Percentiles rank a stretch among this genome's conserved stretches.
Evolutionary conservation across 2,113 vertebrate genomes (phyloP).

Genomic region (Tonatia bakeri): DNA sequence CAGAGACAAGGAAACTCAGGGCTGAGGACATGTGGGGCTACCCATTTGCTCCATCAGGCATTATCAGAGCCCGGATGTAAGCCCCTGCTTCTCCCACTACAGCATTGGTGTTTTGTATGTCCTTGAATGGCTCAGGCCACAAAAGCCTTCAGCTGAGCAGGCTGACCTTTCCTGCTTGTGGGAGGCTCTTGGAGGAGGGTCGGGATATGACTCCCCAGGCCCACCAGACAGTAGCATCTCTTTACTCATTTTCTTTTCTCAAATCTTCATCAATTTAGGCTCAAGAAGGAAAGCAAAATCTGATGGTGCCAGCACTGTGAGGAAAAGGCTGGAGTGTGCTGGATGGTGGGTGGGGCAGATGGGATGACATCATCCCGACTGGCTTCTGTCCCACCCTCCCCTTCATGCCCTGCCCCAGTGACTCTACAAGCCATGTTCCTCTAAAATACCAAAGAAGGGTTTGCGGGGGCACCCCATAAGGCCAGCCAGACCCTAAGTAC

Average conservation of each 20-base stretch:
- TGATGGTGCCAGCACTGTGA: background rate
- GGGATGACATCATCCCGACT: background rate
- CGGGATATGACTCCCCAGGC: background rate
- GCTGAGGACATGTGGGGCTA: background rate
- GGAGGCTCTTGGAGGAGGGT: background rate
- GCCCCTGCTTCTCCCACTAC: background rate
- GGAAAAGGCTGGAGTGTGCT: accelerated
- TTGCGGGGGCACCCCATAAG: background rate
- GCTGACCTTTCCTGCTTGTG: background rate
- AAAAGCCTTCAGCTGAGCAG: background rate
- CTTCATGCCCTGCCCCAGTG: background rate
- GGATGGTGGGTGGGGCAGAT: background rate
- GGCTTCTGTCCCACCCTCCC: background rate
- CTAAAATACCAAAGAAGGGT: background rate
- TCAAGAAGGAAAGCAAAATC: background rate
- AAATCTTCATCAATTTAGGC: background rate
- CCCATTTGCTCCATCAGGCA: background rate
- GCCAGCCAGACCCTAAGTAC: background rate
- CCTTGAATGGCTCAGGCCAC: background rate
- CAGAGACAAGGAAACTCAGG: background rate
- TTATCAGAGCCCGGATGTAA: too few relatives aligned
- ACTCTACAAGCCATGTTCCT: background rate
- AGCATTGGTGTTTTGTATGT: background rate
- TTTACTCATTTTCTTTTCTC: background rate
- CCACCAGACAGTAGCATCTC: background rate